Evolutionary conservation across 2,797 vertebrate species (phyloP).

Genomic region (Tadarida brasiliensis): DNA sequence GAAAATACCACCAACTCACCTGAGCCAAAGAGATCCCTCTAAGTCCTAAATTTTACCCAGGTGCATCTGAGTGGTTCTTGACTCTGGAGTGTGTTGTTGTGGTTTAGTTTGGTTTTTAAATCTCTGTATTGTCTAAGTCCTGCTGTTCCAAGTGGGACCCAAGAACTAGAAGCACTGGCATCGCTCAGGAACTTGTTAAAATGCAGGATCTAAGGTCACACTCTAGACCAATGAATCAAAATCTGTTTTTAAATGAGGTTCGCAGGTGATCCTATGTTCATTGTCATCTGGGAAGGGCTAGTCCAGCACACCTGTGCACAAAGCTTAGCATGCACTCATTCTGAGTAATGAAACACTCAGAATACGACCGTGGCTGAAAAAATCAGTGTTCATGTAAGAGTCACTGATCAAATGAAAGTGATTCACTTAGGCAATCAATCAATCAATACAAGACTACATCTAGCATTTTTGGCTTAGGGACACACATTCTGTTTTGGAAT

Average conservation of each 20-base stretch:
- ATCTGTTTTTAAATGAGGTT: neutral
- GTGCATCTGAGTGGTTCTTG: neutral
- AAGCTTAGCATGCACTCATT: neutral
- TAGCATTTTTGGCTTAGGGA: neutral
- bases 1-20: neutral
- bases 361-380: neutral
- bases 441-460: neutral
- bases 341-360: neutral
- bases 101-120: neutral
- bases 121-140: neutral
- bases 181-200: neutral
- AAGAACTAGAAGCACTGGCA: neutral
- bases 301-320: neutral
- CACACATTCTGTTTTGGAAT: neutral
- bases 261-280: neutral
- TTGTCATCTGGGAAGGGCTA: neutral
- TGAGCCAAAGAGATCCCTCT: neutral
- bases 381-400: neutral
- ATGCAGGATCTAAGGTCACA: neutral
- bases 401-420: neutral
- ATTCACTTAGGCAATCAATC: neutral
- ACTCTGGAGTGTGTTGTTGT: neutral
- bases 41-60: neutral
- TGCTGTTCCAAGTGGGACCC: neutral
- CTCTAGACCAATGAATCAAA: neutral